Conservation (phyloP, 2,113 vertebrate genomes). For the Entelurus aequoreus region DNA sequence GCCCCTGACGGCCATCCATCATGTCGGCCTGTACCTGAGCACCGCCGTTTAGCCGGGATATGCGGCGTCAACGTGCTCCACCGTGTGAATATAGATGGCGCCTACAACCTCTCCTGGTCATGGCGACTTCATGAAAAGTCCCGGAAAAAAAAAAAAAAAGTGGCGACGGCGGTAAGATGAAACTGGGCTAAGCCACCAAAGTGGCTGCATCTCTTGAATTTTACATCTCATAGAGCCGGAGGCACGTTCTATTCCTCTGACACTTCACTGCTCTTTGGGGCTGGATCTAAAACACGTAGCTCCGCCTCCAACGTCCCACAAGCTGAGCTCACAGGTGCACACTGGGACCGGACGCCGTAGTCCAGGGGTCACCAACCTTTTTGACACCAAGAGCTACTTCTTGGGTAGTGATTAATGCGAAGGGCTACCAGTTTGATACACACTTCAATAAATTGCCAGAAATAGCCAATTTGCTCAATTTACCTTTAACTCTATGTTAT, state of each 20-base stretch:
- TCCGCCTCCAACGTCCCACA: constrained; percentile 36
- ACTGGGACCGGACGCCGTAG: constrained; percentile 25
- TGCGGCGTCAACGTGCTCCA: constrained; percentile 18
- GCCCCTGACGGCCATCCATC: constrained; percentile 31
- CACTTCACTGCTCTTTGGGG: constrained; percentile 34
- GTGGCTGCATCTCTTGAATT: constrained; percentile 45
- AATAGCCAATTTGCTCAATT: too few relatives aligned
- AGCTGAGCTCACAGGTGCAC: not conserved
- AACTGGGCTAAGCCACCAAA: constrained; percentile 40
- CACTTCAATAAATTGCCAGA: too few relatives aligned
- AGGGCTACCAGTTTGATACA: too few relatives aligned
- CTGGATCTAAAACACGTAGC: constrained; percentile 26
- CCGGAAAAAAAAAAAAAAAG: constrained; percentile 21
- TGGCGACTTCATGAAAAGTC: constrained; percentile 49
- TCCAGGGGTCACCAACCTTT: too few relatives aligned
- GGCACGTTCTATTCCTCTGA: constrained; percentile 29
- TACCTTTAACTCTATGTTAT: too few relatives aligned
- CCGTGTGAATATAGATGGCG: constrained; percentile 51
- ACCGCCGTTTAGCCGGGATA: constrained; percentile 25
- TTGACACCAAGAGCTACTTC: too few relatives aligned
- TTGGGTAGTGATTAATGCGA: too few relatives aligned
- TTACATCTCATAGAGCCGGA: constrained; percentile 27
- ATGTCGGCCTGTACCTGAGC: constrained; percentile 13
- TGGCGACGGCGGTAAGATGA: constrained; percentile 43
- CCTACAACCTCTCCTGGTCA: constrained; percentile 24